Conservation (phyloP, 2,888 invertebrate species). For the Drosophila aldrichi region DNA sequence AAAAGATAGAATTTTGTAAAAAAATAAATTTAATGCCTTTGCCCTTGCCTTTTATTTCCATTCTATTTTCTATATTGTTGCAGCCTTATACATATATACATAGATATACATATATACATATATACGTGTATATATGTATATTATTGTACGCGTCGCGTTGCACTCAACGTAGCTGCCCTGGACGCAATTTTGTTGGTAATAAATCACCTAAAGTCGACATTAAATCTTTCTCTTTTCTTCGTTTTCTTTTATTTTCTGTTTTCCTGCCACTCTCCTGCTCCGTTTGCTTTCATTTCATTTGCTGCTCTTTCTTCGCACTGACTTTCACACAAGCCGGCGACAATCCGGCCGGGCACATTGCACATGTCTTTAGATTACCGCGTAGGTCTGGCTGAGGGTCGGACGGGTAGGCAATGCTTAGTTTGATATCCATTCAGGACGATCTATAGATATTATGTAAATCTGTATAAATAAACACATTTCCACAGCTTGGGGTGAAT, state of each 20-base stretch:
- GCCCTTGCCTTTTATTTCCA: constrained; percentile 53
- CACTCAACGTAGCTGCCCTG: constrained; percentile 71
- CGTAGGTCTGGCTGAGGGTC: constrained; percentile 17
- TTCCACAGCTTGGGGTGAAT: constrained; percentile 45
- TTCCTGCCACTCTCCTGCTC: constrained; percentile 40
- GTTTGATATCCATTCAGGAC: constrained; percentile 19
- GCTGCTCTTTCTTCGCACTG: constrained; percentile 63
- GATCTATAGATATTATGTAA: constrained; percentile 45
- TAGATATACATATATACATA: background rate
- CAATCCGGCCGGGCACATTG: constrained; percentile 66
- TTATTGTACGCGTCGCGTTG: constrained; percentile 48
- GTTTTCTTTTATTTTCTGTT: constrained; percentile 41
- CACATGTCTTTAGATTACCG: constrained; percentile 72
- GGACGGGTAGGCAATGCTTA: constrained; percentile 43
- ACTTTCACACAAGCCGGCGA: constrained; percentile 76
- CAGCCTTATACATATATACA: constrained; percentile 9
- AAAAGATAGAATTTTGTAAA: too few relatives aligned
- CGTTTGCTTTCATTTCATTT: constrained; percentile 53
- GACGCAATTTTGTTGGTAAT: constrained; percentile 84
- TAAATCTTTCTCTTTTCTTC: constrained; percentile 79
- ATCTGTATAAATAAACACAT: constrained; percentile 71
- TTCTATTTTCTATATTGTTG: constrained; percentile 71
- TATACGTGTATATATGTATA: background rate
- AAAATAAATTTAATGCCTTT: too few relatives aligned
- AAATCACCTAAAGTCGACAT: constrained; percentile 85